Conservation (phyloP, 2,113 vertebrate species). For the Seriola rivoliana region DNA sequence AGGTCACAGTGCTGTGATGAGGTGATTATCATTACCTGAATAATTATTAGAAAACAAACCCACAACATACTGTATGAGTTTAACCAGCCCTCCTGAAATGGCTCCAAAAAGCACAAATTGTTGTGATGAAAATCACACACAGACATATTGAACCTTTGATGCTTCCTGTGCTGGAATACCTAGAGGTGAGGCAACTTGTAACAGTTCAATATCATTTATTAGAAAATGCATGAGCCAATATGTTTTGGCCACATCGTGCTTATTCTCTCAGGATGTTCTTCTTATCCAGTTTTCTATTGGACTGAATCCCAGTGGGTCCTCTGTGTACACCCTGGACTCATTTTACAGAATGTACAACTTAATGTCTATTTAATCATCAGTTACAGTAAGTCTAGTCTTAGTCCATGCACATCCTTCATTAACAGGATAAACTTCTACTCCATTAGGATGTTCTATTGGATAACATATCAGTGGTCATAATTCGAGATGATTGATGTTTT, state of each 20-base stretch:
- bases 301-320: background rate
- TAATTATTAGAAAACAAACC: background rate
- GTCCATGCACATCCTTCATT: background rate
- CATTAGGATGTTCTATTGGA: background rate
- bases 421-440: background rate
- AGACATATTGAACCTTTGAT: constrained; percentile 19
- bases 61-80: background rate
- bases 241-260: background rate
- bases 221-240: constrained; percentile 24
- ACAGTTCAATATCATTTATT: constrained; percentile 25
- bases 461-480: background rate
- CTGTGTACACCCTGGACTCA: background rate
- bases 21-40: constrained; percentile 4
- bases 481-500: background rate
- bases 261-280: constrained; percentile 1
- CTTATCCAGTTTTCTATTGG: constrained; percentile 1
- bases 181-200: background rate
- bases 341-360: constrained; percentile 10
- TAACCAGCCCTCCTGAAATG: background rate
- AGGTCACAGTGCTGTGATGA: background rate
- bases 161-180: background rate
- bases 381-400: background rate
- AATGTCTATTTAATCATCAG: constrained; percentile 1
- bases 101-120: background rate
- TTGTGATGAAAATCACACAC: background rate